Percentiles rank a stretch among this genome's conserved stretches.
These are phyloP conservation scores for Seira musarum DNA, from an alignment of 2,888 invertebrate genomes.

Conservation along the genomic window DNA sequence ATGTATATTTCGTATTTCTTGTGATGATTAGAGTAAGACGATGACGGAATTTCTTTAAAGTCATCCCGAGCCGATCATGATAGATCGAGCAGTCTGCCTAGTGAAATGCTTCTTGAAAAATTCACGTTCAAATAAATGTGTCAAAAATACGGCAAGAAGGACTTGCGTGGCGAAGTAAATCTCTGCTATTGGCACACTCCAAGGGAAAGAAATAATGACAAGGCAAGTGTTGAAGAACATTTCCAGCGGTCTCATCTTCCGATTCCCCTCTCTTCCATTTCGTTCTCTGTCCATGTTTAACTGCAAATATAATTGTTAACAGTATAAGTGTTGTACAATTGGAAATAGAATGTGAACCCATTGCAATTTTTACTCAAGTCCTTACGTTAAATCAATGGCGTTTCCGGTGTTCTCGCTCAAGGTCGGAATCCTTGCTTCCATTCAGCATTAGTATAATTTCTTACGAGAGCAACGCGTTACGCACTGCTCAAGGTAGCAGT, in stretches of 20 bases:
- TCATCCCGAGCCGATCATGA: constrained; percentile 35
- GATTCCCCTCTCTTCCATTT: background rate
- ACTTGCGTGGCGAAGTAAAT: constrained; percentile 59
- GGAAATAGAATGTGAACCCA: too few species aligned
- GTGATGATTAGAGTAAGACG: too few species aligned
- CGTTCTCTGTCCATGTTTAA: constrained; percentile 1
- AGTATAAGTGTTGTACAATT: too few species aligned
- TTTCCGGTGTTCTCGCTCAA: background rate
- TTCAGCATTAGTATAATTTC: background rate
- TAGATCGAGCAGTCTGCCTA: constrained; percentile 35
- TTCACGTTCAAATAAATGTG: constrained; percentile 52
- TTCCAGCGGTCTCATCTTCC: constrained; percentile 39
- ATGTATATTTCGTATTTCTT: too few species aligned
- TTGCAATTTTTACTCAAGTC: too few species aligned
- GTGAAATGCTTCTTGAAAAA: constrained; percentile 58
- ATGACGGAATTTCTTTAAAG: too few species aligned
- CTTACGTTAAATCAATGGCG: background rate
- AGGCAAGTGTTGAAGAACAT: constrained; percentile 33
- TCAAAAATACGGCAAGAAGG: constrained; percentile 52
- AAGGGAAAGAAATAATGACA: constrained; percentile 32
- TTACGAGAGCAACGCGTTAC: too few species aligned
- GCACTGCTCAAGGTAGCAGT: background rate
- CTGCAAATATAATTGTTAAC: too few species aligned
- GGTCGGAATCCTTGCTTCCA: background rate
- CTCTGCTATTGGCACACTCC: constrained; percentile 55